Base-by-base conservation (phyloP, 2,888 invertebrate genomes). In the Clitarchus hookeri region DNA sequence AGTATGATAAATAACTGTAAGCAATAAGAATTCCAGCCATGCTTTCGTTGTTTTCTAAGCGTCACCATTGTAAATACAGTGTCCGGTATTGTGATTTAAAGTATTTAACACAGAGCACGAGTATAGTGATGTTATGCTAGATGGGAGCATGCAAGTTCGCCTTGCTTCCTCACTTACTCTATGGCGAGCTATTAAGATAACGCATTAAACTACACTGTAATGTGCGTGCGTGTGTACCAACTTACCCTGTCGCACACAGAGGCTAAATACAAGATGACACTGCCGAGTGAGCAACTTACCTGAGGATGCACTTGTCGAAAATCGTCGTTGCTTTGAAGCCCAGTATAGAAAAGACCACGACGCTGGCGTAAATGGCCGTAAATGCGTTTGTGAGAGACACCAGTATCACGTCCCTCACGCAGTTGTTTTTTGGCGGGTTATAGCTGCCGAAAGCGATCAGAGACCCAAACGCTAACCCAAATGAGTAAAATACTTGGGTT, bases 401-500 rank as follows among this genome's bases (percentile, higher is more conserved):
- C 87, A 98, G 93, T 88, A 98, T 93, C 54, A 98, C 98, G 90
- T 98, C 98, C 85, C 97, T 93, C 85, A 98, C 97, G 91, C 98
- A 98, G 93, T 98, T 97, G 93, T 98, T 98, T 91, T 98, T 96
- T 2, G 97, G 96, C 0, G 97, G 96, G 91, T 98, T 98, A 93
- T 98, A 98, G 88, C 98, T 98, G 86, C 98, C 98, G 91, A 98
- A 98, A 0, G 98, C 98, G 90, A 98, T 98, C 87, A 98, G 93
- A 0, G 98, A 98, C 4, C 98, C 98, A 91, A 98, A 98, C 11
- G 98, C 98, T 87, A 98, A 93, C 4, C 98, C 98, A 91, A 98
- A 97, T 0, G 98, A 98, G 92, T 98, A 98, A 93, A 98, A 98
- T 4, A 98, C 98, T 93, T 98, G 98, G 0, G 98, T 98, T 0